Evolutionary conservation across 2,113 vertebrate species (phyloP).

Genomic region (Hipposideros armiger): DNA sequence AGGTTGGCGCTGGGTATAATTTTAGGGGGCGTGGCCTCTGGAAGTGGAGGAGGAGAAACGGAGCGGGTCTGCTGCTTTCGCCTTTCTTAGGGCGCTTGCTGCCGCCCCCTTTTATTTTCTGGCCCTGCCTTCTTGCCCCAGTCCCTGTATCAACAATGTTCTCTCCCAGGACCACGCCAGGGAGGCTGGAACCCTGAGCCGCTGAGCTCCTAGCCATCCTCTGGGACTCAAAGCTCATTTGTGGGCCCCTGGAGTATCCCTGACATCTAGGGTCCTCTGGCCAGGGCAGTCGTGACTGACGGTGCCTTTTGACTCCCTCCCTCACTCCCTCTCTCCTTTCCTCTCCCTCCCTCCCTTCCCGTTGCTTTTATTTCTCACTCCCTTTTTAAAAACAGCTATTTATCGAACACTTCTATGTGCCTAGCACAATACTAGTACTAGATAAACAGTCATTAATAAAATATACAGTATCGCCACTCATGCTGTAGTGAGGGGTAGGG

Average conservation of each 20-base stretch:
- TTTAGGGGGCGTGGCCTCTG: not conserved
- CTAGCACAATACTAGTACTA: not conserved
- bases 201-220: not conserved
- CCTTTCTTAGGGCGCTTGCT: not conserved
- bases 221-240: not conserved
- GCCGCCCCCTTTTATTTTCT: not conserved
- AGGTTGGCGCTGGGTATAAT: not conserved
- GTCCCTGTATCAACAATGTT: not conserved
- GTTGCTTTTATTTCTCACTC: not conserved
- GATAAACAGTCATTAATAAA: not conserved
- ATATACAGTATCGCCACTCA: not conserved
- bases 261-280: not conserved
- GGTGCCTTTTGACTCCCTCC: not conserved
- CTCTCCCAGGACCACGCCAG: not conserved
- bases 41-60: not conserved
- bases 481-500: not conserved
- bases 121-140: not conserved
- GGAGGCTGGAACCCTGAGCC: not conserved
- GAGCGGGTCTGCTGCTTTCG: not conserved
- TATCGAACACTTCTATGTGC: not conserved
- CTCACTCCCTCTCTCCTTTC: not conserved
- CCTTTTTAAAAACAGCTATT: not conserved
- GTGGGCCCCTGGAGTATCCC: not conserved
- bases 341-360: not conserved
- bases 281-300: not conserved